Percentiles rank a stretch among this genome's conserved stretches.
These are phyloP conservation scores for Perdita meconis DNA, from an alignment of 2,888 invertebrate genomes.

Conservation along the genomic window DNA sequence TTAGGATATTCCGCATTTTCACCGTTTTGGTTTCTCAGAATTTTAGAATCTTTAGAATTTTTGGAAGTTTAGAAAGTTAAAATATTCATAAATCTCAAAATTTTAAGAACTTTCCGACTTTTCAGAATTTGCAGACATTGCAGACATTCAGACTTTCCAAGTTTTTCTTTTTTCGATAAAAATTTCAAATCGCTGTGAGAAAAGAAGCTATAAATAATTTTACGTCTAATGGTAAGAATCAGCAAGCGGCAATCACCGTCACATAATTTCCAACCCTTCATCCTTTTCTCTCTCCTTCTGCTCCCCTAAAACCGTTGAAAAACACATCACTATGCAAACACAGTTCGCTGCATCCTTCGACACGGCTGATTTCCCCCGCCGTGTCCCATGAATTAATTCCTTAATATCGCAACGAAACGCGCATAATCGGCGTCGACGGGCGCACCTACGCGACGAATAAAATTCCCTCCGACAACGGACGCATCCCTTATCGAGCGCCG, in stretches of 20 bases:
- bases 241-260: not conserved
- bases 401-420: conserved; percentile 52
- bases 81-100: too few relatives aligned
- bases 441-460: conserved; percentile 18
- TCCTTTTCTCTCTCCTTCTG: not conserved
- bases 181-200: too few relatives aligned
- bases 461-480: not conserved
- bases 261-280: not conserved
- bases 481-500: not conserved
- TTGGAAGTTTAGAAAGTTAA: too few relatives aligned
- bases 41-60: too few relatives aligned
- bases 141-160: too few relatives aligned
- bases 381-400: conserved; percentile 39
- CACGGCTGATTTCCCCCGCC: conserved; percentile 32
- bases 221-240: not conserved
- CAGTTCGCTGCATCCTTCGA: conserved; percentile 4
- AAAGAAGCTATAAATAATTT: not conserved
- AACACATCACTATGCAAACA: conserved; percentile 4
- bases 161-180: too few relatives aligned
- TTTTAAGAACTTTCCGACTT: too few relatives aligned
- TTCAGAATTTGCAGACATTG: too few relatives aligned
- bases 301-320: not conserved
- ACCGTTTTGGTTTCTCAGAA: too few relatives aligned
- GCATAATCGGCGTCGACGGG: conserved; percentile 35
- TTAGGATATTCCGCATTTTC: too few relatives aligned